A percentile compares a stretch with the other conserved stretches of the same genome.
phyloP scores from a whole-genome alignment of 2,888 invertebrate species.

The Polymixis lichenea region DNA sequence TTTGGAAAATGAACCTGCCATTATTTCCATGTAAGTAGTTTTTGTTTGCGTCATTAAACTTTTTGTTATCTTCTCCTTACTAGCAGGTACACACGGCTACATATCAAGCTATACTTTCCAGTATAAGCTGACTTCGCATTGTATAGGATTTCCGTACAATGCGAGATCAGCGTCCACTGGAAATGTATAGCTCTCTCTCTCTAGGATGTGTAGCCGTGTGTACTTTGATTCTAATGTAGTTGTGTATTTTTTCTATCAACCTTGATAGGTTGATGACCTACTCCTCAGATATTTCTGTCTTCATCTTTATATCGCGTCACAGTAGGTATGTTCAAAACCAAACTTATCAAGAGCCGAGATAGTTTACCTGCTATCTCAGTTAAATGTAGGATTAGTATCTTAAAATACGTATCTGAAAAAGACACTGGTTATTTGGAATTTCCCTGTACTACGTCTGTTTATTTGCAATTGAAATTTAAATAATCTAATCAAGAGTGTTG shows the following conservation, averaged over 20 bases:
- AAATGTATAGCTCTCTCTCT: too few relatives aligned
- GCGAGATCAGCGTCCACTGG: too few relatives aligned
- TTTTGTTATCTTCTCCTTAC: not conserved
- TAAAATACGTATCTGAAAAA: not conserved
- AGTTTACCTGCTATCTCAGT: conserved; percentile 26
- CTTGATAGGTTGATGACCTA: conserved; percentile 27
- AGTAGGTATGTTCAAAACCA: conserved; percentile 4
- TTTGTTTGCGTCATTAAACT: not conserved
- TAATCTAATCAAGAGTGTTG: conserved; percentile 22
- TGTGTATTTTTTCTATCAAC: conserved; percentile 3
- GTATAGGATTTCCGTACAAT: too few relatives aligned
- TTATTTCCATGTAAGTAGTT: not conserved
- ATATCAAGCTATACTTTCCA: too few relatives aligned
- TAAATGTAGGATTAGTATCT: conserved; percentile 1
- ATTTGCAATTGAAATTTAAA: conserved; percentile 29
- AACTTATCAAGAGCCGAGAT: conserved; percentile 35
- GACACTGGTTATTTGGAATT: conserved; percentile 29
- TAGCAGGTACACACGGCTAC: too few relatives aligned
- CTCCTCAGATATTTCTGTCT: conserved; percentile 8
- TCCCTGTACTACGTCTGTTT: conserved; percentile 6
- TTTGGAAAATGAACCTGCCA: not conserved
- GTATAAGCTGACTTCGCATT: too few relatives aligned
- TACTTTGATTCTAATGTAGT: not conserved
- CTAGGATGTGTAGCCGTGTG: too few relatives aligned
- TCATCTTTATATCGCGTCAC: conserved; percentile 17